These are phyloP conservation scores for Myiothlypis chrysogaster DNA, from an alignment of 2,797 vertebrate species.

Conservation along the genomic window DNA sequence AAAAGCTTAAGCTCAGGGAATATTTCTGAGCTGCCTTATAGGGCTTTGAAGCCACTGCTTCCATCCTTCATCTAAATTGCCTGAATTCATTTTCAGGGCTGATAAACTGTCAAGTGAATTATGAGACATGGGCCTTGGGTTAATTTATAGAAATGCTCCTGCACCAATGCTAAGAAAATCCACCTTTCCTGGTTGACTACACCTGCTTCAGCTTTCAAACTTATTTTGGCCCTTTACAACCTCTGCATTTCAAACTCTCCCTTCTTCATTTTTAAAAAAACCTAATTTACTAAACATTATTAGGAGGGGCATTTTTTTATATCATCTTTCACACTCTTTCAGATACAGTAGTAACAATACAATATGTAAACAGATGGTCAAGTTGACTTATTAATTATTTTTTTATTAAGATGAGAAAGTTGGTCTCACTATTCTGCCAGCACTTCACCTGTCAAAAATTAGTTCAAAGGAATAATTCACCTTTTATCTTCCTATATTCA, in stretches of 20 bases:
- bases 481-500: not conserved
- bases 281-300: not conserved
- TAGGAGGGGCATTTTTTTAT: not conserved
- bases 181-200: not conserved
- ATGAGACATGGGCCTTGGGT: conserved; percentile 26
- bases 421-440: not conserved
- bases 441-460: conserved; percentile 1
- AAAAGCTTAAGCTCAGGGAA: conserved; percentile 37
- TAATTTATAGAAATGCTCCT: conserved; percentile 58
- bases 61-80: conserved; percentile 66
- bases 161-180: not conserved
- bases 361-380: conserved; percentile 13
- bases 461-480: conserved; percentile 36
- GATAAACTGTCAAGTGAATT: conserved; percentile 65
- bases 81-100: conserved; percentile 59
- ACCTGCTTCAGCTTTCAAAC: conserved; percentile 9
- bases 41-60: conserved; percentile 27
- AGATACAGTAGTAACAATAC: not conserved
- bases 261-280: not conserved
- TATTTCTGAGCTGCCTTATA: conserved; percentile 16
- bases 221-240: not conserved
- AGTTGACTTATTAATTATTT: not conserved
- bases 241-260: not conserved
- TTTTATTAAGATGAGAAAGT: not conserved
- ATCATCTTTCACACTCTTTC: not conserved